A percentile compares a stretch with the other conserved stretches of the same genome.
Conservation (phyloP, 2,888 invertebrate species). For the Oasisia sp. region DNA sequence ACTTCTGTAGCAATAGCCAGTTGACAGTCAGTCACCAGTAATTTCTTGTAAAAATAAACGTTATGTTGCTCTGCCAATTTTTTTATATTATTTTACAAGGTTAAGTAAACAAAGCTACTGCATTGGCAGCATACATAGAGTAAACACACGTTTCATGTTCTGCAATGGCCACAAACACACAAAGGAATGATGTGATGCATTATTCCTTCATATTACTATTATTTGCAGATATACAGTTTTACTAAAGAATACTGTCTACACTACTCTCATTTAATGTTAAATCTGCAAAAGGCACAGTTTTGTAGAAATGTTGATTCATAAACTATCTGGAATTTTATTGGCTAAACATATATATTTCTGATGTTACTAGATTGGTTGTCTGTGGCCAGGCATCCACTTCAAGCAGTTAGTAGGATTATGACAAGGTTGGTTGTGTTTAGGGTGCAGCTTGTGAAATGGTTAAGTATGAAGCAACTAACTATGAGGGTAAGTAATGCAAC, state of each 20-base stretch:
- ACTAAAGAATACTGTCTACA: background rate
- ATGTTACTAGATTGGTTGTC: background rate
- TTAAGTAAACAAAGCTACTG: background rate
- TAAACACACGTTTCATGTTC: too few species aligned
- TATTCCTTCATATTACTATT: background rate
- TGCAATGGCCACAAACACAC: background rate
- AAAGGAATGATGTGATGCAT: background rate
- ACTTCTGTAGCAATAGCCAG: background rate
- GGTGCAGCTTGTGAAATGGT: background rate
- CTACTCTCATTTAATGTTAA: background rate
- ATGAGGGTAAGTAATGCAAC: background rate
- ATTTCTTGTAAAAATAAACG: background rate
- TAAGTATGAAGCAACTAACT: background rate
- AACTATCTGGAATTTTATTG: background rate
- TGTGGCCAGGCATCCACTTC: background rate
- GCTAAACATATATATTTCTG: background rate
- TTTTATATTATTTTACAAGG: background rate
- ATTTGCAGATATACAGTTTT: background rate
- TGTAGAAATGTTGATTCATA: background rate
- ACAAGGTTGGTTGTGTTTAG: background rate
- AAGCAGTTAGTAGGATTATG: background rate
- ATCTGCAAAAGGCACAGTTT: background rate
- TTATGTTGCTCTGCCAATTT: background rate
- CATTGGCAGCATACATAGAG: too few species aligned
- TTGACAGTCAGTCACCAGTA: background rate